A percentile compares a stretch with the other conserved stretches of the same genome.
These are phyloP conservation scores for Spermophilus dauricus DNA, from an alignment of 2,113 vertebrate species.

Conservation along the genomic window DNA sequence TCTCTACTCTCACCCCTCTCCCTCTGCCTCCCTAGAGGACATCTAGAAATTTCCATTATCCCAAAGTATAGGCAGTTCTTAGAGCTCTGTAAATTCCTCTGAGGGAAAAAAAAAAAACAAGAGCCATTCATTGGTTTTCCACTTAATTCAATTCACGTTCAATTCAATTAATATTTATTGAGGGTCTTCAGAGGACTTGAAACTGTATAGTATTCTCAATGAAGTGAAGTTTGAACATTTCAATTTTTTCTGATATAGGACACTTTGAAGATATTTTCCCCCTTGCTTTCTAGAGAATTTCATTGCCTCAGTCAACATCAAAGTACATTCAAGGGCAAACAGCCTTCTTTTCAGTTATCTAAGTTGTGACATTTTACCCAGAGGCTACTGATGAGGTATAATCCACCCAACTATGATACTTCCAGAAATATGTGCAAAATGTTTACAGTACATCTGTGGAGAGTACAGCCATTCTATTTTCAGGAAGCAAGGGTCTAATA, in stretches of 20 bases:
- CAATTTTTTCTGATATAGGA: not conserved
- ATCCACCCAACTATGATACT: not conserved
- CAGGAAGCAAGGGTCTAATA: not conserved
- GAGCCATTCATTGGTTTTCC: conserved; percentile 43
- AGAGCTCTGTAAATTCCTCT: conserved; percentile 39
- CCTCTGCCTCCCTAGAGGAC: not conserved
- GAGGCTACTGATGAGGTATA: not conserved
- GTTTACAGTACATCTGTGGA: not conserved
- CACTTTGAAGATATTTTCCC: conserved; percentile 43
- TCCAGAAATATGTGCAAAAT: conserved; percentile 12
- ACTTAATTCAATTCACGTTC: conserved; percentile 66
- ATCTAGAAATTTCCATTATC: conserved; percentile 48
- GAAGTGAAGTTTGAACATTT: conserved; percentile 40
- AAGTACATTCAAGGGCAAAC: conserved; percentile 65
- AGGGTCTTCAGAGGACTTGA: conserved; percentile 26
- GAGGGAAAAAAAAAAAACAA: not conserved
- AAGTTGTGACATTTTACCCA: conserved; percentile 25
- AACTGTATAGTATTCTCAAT: conserved; percentile 13
- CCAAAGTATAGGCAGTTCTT: not conserved
- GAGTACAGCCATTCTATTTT: not conserved
- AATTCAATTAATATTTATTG: conserved; percentile 67
- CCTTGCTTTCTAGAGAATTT: conserved; percentile 34
- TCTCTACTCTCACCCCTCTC: not conserved
- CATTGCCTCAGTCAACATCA: conserved; percentile 33
- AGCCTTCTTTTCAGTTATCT: conserved; percentile 28